A percentile compares a stretch with the other conserved stretches of the same genome.
Evolutionary conservation across 2,888 invertebrate species (phyloP).

Genomic region (Lepidochrysops patricia): DNA sequence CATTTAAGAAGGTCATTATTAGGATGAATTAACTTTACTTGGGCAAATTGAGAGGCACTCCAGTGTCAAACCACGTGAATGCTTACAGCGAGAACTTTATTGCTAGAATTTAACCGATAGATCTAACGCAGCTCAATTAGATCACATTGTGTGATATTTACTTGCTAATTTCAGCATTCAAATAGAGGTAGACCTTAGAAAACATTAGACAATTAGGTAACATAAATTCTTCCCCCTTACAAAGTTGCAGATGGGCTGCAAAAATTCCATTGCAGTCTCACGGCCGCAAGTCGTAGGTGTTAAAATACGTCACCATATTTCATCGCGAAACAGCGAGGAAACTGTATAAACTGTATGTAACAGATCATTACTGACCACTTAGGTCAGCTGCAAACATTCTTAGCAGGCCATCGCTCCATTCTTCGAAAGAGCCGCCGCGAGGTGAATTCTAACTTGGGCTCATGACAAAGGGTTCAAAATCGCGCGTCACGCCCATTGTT

Average conservation of each 20-base stretch:
- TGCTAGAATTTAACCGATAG: too few species aligned
- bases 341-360: conserved; percentile 57
- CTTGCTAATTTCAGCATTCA: too few species aligned
- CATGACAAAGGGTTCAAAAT: conserved; percentile 36
- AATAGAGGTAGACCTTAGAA: too few species aligned
- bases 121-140: too few species aligned
- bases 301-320: conserved; percentile 26
- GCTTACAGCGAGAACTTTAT: too few species aligned
- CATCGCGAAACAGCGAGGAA: conserved; percentile 46
- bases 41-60: too few species aligned
- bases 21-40: too few species aligned
- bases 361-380: conserved; percentile 71
- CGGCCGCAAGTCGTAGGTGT: conserved; percentile 9
- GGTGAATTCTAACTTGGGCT: conserved; percentile 35
- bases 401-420: conserved; percentile 64
- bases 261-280: not conserved
- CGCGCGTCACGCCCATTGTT: conserved; percentile 29
- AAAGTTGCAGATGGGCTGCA: not conserved
- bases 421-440: conserved; percentile 29
- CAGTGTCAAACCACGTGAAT: too few species aligned
- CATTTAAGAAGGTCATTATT: too few species aligned
- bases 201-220: not conserved
- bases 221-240: too few species aligned
- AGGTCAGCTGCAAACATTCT: conserved; percentile 69
- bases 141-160: too few species aligned